Conservation (phyloP, 2,888 invertebrate species). For the Hemaris fuciformis region DNA sequence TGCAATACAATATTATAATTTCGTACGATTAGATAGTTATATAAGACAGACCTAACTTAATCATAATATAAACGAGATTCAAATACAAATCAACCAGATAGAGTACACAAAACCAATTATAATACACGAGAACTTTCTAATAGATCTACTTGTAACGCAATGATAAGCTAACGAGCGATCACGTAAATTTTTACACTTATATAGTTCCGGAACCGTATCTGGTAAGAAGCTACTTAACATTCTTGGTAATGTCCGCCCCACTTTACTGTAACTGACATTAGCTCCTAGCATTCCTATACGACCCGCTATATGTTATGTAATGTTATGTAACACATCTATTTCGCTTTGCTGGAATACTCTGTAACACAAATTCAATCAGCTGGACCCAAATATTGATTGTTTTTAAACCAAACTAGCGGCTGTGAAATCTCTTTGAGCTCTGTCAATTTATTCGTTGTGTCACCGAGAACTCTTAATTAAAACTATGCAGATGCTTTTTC, state of each 20-base stretch:
- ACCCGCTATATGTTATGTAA: constrained; percentile 12
- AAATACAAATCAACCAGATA: constrained; percentile 19
- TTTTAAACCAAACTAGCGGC: neutral
- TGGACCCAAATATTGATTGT: too few relatives aligned
- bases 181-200: constrained; percentile 48
- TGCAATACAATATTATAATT: too few relatives aligned
- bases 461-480: neutral
- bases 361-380: neutral
- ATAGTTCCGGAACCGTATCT: constrained; percentile 40
- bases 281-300: constrained; percentile 22
- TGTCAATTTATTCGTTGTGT: neutral
- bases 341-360: neutral
- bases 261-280: constrained; percentile 41
- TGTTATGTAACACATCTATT: neutral
- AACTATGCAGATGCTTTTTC: neutral
- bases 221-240: constrained; percentile 55
- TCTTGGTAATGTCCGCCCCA: constrained; percentile 54
- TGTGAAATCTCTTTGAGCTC: neutral
- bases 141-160: constrained; percentile 31
- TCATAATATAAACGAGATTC: constrained; percentile 9
- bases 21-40: too few relatives aligned
- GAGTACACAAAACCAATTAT: neutral
- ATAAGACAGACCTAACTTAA: neutral
- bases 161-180: constrained; percentile 34
- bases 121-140: constrained; percentile 40